These are phyloP conservation scores for Prorops nasuta DNA, from an alignment of 1,140 invertebrate species.

Conservation along the genomic window DNA sequence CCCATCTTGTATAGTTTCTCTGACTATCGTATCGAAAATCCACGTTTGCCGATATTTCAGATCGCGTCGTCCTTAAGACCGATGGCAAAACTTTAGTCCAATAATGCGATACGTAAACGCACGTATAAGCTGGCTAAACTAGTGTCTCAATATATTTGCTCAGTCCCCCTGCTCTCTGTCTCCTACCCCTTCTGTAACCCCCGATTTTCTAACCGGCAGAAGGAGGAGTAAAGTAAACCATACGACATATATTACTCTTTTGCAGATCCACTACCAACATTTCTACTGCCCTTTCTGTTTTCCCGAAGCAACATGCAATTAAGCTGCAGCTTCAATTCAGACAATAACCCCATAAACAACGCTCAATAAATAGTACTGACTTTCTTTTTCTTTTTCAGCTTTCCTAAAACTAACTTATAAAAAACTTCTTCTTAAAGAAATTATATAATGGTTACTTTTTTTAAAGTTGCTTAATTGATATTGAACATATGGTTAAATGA, in stretches of 20 bases:
- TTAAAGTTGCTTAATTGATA: too few species aligned
- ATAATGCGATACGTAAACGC: conserved; percentile 39
- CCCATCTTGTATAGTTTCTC: conserved; percentile 33
- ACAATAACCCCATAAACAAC: too few species aligned
- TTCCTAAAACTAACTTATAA: too few species aligned
- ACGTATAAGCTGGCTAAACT: conserved; percentile 20
- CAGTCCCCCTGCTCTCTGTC: neutral
- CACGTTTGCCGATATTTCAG: conserved; percentile 32
- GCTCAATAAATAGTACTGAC: too few species aligned
- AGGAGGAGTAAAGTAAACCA: neutral
- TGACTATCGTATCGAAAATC: conserved; percentile 23
- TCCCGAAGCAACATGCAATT: too few species aligned
- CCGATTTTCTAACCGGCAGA: neutral
- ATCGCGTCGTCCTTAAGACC: conserved; percentile 33
- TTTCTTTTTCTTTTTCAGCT: too few species aligned
- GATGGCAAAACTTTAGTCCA: conserved; percentile 38
- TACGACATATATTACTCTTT: neutral
- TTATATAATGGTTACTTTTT: too few species aligned
- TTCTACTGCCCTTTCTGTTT: too few species aligned
- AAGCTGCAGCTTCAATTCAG: too few species aligned
- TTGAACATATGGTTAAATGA: too few species aligned
- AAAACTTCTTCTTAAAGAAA: too few species aligned
- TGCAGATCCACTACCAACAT: too few species aligned
- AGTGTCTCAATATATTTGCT: conserved; percentile 20
- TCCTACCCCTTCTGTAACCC: neutral